Base-by-base conservation (phyloP, 1,140 invertebrate genomes). In the Macrobrachium nipponense region DNA sequence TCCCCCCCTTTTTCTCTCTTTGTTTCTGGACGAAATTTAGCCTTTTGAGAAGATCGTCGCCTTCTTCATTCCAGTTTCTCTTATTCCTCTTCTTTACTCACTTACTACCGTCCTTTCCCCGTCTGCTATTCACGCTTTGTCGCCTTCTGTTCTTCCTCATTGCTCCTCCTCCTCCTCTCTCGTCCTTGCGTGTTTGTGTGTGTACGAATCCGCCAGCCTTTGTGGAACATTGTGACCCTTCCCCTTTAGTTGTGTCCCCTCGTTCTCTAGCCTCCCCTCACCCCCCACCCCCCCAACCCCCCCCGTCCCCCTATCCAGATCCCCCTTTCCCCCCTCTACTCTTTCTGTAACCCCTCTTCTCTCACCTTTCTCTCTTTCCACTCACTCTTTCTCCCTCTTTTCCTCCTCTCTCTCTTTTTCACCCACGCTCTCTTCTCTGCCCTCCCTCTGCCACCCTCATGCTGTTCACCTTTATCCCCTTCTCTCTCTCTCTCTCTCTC, bases 401-500 rank as follows among this genome's bases (percentile, higher is more conserved):
- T 15, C 15, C 64, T 68, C 64, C 8, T 27, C 27, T 36, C 27
- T 68, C n/a, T 68, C 64, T 68, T 10, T 68, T 15, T 68, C n/a
- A 11, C 64, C 15, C 64, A 11, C 64, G 8, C n/a, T 68, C 64
- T 68, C 64, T 36, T 68, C 64, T 68, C n/a, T 68, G 27, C 3
- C 15, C 64, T 68, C 64, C 15, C 23, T 68, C 64, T 68, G 11
- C 15, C 64, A 68, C 15, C 15, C 64, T 17, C 27, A 4, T 27
- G 64, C 23, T 15, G 15, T 27, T 68, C 23, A 8, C 15, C 23
- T 27, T 17, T 68, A 8, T 68, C 64, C 15, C n/a, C 15, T 15
- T 20, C n/a, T 27, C 64, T 68, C 23, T 68, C 64, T 68, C 23
- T 68, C 64, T 68, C 23, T 68, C 64, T 68, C 23, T 68, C 64